Evolutionary conservation across 2,113 vertebrate species (phyloP), one percentile per base, ranked within the genome.

Genomic region (Xiphophorus hellerii): DNA sequence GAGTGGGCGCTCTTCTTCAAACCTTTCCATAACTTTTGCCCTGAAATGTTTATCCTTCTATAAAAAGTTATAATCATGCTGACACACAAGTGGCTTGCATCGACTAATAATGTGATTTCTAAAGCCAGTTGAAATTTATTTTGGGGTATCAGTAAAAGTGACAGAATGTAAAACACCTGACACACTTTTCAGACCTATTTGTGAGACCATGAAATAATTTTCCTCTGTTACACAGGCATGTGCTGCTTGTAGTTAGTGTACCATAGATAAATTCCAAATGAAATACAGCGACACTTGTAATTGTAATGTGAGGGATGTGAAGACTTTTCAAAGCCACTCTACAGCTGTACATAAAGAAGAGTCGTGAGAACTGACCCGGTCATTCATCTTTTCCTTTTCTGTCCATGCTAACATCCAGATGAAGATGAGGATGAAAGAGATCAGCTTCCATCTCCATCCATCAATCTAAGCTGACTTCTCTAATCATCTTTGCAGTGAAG

Each of bases 351-450:
- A 42, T 62, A 69, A 77, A 74, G 73, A 89, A 89, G 30, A 68
- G 33, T 51, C 76, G 0, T 42, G 39, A 82, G 80, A 68, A 71
- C 78, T 58, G 64, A 79, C 20, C 67, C 62, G 64, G 85, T 82
- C 78, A 88, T 90, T 72, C 78, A 88, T 90, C 73, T 80, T 80
- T 81, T 81, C 35, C 67, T 66, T 54, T 54, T 37, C 85, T 92
- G 89, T 89, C 85, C 90, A 48, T 22, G 77, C 60, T 82, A 72
- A 62, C 87, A 62, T 69, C 77, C 58, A 80, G 87, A 90, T 90
- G 89, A 90, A 89, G 91, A 92, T 82, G 83, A 90, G 89, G 79
- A 85, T 69, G 89, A 83, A 78, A 88, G 88, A 88, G 83, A 92
- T 86, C 60, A 76, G 81, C 82, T 78, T 87, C 73, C 71, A 77